phyloP scores from a whole-genome alignment of 2,888 invertebrate species.

The Crematogaster levior region DNA sequence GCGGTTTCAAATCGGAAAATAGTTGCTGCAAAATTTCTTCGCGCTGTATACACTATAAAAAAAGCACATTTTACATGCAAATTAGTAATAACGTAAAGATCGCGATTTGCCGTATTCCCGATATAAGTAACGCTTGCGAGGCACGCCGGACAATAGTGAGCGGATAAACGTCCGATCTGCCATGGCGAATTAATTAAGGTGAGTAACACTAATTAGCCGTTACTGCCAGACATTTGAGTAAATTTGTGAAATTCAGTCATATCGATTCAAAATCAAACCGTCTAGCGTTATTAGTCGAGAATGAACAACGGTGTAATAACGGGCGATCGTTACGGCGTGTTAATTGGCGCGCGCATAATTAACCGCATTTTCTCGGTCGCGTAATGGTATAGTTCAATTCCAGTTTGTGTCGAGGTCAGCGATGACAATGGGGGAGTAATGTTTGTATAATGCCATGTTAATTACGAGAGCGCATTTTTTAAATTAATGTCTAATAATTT shows the following conservation, averaged over 20 bases:
- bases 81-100: not conserved
- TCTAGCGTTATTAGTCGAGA: slow-evolving; percentile 3
- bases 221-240: not conserved
- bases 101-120: not conserved
- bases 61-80: not conserved
- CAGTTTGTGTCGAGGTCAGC: slow-evolving; percentile 1
- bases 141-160: not conserved
- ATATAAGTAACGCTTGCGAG: not conserved
- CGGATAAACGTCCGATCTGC: not conserved
- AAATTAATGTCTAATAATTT: not conserved
- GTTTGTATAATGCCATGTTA: not conserved
- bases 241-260: not conserved
- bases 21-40: not conserved
- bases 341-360: slow-evolving; percentile 41
- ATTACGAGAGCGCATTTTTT: not conserved
- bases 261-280: slow-evolving; percentile 22
- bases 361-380: slow-evolving; percentile 40
- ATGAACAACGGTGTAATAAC: slow-evolving; percentile 18
- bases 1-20: not conserved
- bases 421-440: not conserved
- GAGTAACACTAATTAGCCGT: slow-evolving; percentile 11
- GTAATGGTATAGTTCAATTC: not conserved
- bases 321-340: not conserved
- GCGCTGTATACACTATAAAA: not conserved
- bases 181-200: slow-evolving; percentile 24